Percentiles rank a stretch among this genome's conserved stretches.
These are phyloP conservation scores for Hirundichthys speculiger DNA, from an alignment of 2,113 vertebrate species.

Conservation along the genomic window DNA sequence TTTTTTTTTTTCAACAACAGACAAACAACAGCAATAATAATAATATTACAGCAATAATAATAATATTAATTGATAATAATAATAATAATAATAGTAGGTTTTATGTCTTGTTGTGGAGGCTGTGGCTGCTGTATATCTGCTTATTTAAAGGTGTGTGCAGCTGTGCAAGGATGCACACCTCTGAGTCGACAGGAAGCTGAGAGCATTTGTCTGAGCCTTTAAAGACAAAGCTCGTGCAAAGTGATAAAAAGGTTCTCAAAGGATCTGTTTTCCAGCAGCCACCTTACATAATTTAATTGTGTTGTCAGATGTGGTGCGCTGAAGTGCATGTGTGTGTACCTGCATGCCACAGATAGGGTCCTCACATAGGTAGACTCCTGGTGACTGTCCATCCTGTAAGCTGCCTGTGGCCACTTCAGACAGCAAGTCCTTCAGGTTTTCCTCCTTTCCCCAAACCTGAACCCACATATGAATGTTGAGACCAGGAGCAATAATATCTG, in stretches of 20 bases:
- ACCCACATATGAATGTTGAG: not conserved
- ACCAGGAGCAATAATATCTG: not conserved
- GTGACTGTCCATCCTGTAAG: conserved; percentile 97
- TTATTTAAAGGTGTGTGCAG: too few relatives aligned
- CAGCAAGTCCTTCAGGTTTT: conserved; percentile 93
- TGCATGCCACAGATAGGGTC: conserved; percentile 99
- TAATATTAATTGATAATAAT: too few relatives aligned
- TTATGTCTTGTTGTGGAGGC: too few relatives aligned
- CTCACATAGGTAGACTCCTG: conserved; percentile 97
- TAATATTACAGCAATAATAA: too few relatives aligned
- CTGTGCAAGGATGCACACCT: not conserved
- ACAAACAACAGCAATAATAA: too few relatives aligned
- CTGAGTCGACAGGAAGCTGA: not conserved
- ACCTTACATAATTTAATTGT: conserved; percentile 5
- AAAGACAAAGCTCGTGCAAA: conserved; percentile 24
- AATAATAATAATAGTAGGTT: too few relatives aligned
- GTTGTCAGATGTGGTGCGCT: not conserved
- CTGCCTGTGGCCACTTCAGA: conserved; percentile 97
- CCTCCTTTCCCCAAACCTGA: conserved; percentile 93
- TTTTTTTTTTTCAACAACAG: too few relatives aligned
- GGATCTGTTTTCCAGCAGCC: not conserved
- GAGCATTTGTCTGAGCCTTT: conserved; percentile 3
- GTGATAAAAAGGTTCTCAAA: conserved; percentile 12
- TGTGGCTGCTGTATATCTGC: too few relatives aligned
- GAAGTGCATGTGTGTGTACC: conserved; percentile 72